Base-by-base conservation (phyloP, 2,797 vertebrate genomes). In the Moxostoma hubbsi region DNA sequence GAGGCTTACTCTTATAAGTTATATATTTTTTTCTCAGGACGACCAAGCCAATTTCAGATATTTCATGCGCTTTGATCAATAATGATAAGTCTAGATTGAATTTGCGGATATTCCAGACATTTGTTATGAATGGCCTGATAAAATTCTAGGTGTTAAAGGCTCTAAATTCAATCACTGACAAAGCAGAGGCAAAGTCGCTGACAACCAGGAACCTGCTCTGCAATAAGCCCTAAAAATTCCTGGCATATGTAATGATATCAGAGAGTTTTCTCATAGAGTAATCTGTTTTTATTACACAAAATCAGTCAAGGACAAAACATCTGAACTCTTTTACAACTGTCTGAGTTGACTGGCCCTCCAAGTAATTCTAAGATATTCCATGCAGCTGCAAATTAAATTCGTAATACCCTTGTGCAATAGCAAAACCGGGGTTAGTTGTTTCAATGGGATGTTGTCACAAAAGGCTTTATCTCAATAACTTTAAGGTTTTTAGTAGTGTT, bases 131-230 rank as follows among this genome's bases (percentile, higher is more conserved):
- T 75, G 66, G 78, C 53, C 72, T 80, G 70, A 79, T 74, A 80
- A 84, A 84, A 86, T 80, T 74, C 74, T 45, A 74, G 80, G 81
- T 78, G 78, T 82, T 84, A 75, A 74, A 82, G 57, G 81, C 78
- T 82, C 82, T 79, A 84, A 81, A 81, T 84, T 83, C 83, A 84
- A 86, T 86, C 83, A 81, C 75, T 77, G 75, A 83, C 75, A 82
- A 84, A 81, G 68, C 78, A 36, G 68, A 64, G 67, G 72, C 63
- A 76, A 84, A 82, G 81, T 47, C 59, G 78, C 77, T 84, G 85
- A 84, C 82, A 84, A 81, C 75, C 71, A 86, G 66, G 72, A 84
- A 76, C 75, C 80, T 76, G 82, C 78, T 58, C 57, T 18, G 62
- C 80, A 55, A 51, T 78, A 82, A 84, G 82, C 78, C 75, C 70